Conservation (phyloP, 2,888 invertebrate genomes). For the Pheosia gnoma region DNA sequence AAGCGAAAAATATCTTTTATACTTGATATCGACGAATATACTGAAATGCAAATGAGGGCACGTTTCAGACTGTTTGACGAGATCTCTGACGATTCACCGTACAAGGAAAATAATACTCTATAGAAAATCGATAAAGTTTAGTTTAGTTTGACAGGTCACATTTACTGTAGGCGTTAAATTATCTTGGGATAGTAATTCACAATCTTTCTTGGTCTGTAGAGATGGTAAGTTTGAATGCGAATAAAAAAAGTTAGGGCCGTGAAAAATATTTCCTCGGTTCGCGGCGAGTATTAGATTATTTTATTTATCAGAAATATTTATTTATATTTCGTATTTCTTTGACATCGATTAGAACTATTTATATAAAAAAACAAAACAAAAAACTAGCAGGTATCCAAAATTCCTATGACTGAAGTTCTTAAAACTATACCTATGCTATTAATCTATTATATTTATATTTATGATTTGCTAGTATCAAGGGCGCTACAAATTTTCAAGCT, state of each 20-base stretch:
- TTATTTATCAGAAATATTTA: no score
- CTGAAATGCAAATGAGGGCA: slow-evolving; percentile 48
- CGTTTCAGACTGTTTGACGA: slow-evolving; percentile 38
- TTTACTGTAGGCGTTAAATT: slow-evolving; percentile 46
- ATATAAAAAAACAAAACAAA: no score
- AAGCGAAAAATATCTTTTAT: slow-evolving; percentile 18
- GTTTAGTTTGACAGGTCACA: slow-evolving; percentile 15
- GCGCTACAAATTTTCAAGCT: no score
- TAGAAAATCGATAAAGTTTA: background rate
- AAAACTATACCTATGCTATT: no score
- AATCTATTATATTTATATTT: no score
- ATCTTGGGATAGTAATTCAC: slow-evolving; percentile 46
- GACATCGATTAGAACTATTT: no score
- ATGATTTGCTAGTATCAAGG: no score
- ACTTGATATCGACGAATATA: slow-evolving; percentile 38
- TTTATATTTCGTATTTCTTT: no score
- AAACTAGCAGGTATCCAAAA: no score
- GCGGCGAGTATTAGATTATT: background rate
- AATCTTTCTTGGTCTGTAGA: slow-evolving; percentile 39
- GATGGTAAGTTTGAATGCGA: slow-evolving; percentile 40
- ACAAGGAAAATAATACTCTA: slow-evolving; percentile 23
- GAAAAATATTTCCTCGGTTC: slow-evolving; percentile 19
- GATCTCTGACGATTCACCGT: slow-evolving; percentile 20
- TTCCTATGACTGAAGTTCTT: no score
- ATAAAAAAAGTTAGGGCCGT: slow-evolving; percentile 37